Conservation (phyloP, 2,113 vertebrate genomes). For the Drymodes brunneopygia region DNA sequence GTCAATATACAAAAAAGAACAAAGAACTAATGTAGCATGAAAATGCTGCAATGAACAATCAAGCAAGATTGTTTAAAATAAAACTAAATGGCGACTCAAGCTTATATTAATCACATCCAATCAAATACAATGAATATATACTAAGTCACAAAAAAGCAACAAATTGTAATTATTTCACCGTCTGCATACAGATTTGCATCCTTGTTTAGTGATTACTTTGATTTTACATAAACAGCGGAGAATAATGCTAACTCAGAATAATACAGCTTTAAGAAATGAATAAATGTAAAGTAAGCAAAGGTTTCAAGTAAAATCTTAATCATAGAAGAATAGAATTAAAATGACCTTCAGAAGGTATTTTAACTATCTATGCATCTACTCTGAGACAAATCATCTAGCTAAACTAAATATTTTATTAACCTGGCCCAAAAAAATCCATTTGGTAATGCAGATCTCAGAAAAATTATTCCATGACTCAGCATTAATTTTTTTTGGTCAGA, state of each 20-base stretch:
- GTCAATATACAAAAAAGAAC: not conserved
- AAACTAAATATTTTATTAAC: constrained; percentile 3
- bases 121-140: not conserved
- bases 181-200: not conserved
- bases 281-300: not conserved
- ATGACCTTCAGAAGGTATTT: not conserved
- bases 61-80: not conserved
- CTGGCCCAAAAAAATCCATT: not conserved
- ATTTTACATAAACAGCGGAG: not conserved
- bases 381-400: not conserved
- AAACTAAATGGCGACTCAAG: not conserved
- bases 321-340: not conserved
- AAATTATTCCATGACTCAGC: not conserved
- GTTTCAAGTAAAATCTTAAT: not conserved
- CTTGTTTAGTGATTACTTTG: not conserved
- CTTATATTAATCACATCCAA: not conserved
- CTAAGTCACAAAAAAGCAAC: not conserved
- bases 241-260: not conserved
- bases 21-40: not conserved
- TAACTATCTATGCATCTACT: not conserved
- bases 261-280: not conserved
- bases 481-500: not conserved
- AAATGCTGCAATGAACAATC: not conserved
- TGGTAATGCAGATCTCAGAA: not conserved
- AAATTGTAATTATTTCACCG: not conserved